Evolutionary conservation across 2,797 vertebrate genomes (phyloP).

Genomic region (Antrozous pallidus): DNA sequence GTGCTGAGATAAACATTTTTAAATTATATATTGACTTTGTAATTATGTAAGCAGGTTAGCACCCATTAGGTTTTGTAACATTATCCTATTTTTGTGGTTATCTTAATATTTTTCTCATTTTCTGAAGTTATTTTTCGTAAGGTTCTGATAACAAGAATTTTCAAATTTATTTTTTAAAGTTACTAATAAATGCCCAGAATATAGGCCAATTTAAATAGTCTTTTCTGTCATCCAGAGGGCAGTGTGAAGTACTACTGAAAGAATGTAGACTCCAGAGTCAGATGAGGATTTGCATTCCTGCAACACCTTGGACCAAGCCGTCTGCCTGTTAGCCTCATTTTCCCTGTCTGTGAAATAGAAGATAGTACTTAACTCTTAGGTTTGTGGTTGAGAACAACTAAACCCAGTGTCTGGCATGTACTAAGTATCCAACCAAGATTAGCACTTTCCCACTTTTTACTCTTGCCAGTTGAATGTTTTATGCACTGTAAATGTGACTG

Average conservation of each 20-base stretch:
- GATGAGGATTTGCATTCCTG: not conserved
- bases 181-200: not conserved
- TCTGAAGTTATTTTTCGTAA: conserved; percentile 11
- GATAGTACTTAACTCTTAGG: not conserved
- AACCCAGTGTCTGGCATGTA: not conserved
- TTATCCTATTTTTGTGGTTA: not conserved
- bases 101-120: conserved; percentile 12
- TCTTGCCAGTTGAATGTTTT: not conserved
- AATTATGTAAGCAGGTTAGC: conserved; percentile 24
- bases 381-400: conserved; percentile 10
- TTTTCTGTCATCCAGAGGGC: not conserved
- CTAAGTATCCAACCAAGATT: not conserved
- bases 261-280: not conserved
- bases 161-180: conserved; percentile 10
- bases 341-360: not conserved
- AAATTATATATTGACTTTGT: not conserved
- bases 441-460: not conserved
- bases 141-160: conserved; percentile 10
- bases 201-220: not conserved
- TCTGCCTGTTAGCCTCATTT: not conserved
- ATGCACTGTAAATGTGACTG: not conserved
- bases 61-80: not conserved
- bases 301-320: not conserved
- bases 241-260: not conserved
- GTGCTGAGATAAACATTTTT: not conserved